A percentile compares a stretch with the other conserved stretches of the same genome.
phyloP scores from a whole-genome alignment of 2,113 vertebrate species.

The Motacilla alba region DNA sequence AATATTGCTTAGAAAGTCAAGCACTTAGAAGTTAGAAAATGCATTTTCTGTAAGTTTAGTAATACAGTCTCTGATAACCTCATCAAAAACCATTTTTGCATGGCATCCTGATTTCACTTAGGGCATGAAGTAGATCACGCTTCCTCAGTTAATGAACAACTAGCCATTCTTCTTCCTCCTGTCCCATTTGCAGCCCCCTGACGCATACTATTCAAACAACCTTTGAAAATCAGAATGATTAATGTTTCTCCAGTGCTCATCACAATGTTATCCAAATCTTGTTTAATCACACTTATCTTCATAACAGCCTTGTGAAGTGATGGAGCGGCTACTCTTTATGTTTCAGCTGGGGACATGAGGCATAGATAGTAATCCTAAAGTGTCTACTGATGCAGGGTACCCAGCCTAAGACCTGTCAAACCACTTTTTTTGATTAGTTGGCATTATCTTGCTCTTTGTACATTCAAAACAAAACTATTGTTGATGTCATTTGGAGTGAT shows the following conservation, averaged over 20 bases:
- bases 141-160: neutral
- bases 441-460: neutral
- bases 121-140: neutral
- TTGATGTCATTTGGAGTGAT: neutral
- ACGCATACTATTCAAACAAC: neutral
- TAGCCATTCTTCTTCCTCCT: neutral
- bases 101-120: neutral
- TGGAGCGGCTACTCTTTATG: neutral
- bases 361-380: neutral
- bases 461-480: neutral
- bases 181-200: neutral
- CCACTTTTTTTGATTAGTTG: neutral
- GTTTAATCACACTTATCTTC: constrained; percentile 40
- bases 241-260: constrained; percentile 10
- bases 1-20: neutral
- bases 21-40: neutral
- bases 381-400: neutral
- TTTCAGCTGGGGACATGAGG: neutral
- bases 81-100: neutral
- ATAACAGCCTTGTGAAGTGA: neutral
- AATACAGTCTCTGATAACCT: neutral
- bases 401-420: neutral
- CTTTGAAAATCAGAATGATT: constrained; percentile 14
- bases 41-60: neutral
- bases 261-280: neutral